phyloP scores from a whole-genome alignment of 2,797 vertebrate genomes.

The Naso thynnoides region DNA sequence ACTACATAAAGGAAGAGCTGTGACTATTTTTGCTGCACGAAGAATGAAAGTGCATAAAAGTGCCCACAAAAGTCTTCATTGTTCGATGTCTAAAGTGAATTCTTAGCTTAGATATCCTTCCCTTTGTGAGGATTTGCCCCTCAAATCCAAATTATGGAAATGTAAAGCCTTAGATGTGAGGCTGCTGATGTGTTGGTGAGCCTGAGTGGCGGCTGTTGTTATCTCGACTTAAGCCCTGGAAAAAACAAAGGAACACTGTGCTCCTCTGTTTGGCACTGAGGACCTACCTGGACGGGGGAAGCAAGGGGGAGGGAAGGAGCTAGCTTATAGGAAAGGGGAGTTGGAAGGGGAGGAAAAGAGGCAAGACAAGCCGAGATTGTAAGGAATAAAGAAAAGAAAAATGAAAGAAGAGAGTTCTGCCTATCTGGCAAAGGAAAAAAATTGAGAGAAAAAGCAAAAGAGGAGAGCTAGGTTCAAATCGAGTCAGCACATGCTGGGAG shows the following conservation, averaged over 20 bases:
- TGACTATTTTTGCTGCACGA: constrained; percentile 3
- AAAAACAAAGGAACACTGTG: constrained; percentile 78
- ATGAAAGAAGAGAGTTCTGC: constrained; percentile 27
- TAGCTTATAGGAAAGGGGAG: constrained; percentile 12
- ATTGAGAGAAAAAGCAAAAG: constrained; percentile 18
- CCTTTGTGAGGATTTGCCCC: constrained; percentile 42
- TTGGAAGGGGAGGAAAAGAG: constrained; percentile 7
- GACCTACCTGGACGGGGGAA: constrained; percentile 67
- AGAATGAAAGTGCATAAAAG: not conserved
- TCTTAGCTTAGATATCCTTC: constrained; percentile 24
- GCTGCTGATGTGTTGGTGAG: constrained; percentile 58
- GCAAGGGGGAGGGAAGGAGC: constrained; percentile 14
- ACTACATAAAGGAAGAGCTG: not conserved
- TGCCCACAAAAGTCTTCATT: constrained; percentile 22
- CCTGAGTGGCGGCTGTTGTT: constrained; percentile 63
- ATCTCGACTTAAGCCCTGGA: constrained; percentile 69
- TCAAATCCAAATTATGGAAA: constrained; percentile 59
- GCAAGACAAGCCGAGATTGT: not conserved
- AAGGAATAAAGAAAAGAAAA: constrained; percentile 23
- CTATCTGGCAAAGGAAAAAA: constrained; percentile 42
- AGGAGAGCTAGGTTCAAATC: constrained; percentile 56
- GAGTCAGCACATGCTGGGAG: constrained; percentile 70
- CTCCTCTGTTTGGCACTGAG: constrained; percentile 69
- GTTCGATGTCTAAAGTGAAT: constrained; percentile 12
- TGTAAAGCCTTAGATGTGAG: constrained; percentile 53